These are phyloP conservation scores for Magallana gigas DNA, from an alignment of 1,140 invertebrate species.

Conservation along the genomic window DNA sequence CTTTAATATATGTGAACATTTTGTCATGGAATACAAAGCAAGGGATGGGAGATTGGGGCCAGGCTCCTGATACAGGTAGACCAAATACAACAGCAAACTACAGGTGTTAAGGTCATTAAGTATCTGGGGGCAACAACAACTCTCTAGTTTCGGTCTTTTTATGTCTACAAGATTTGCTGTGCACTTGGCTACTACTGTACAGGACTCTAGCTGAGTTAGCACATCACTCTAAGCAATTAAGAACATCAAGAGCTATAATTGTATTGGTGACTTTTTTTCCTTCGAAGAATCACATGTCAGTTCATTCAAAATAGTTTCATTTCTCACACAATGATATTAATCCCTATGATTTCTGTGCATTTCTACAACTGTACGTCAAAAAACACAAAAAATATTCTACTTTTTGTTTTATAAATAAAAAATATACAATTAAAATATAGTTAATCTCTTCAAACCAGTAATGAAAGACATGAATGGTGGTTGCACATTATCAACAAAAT, in stretches of 20 bases:
- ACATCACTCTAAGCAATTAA: slow-evolving; percentile 14
- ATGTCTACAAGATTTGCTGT: background rate
- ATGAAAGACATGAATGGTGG: slow-evolving; percentile 27
- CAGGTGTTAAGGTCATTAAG: background rate
- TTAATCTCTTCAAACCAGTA: background rate
- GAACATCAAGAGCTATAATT: background rate
- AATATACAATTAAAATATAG: slow-evolving; percentile 37
- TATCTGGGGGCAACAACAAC: background rate
- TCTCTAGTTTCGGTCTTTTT: background rate
- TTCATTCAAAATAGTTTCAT: slow-evolving; percentile 3
- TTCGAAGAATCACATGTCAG: slow-evolving; percentile 17
- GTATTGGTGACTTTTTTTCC: slow-evolving; percentile 1
- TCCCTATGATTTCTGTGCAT: background rate
- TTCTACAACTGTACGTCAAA: background rate
- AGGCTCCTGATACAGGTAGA: background rate
- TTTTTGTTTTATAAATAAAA: slow-evolving; percentile 17
- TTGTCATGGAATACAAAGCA: slow-evolving; percentile 33
- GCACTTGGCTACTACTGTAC: background rate
- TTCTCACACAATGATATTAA: background rate
- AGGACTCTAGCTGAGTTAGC: background rate
- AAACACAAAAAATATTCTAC: background rate
- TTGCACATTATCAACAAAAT: slow-evolving; percentile 21
- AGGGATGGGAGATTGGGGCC: background rate
- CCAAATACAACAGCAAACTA: background rate
- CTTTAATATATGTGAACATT: slow-evolving; percentile 34